phyloP scores from a whole-genome alignment of 2,113 vertebrate species.

The Elephas maximus region DNA sequence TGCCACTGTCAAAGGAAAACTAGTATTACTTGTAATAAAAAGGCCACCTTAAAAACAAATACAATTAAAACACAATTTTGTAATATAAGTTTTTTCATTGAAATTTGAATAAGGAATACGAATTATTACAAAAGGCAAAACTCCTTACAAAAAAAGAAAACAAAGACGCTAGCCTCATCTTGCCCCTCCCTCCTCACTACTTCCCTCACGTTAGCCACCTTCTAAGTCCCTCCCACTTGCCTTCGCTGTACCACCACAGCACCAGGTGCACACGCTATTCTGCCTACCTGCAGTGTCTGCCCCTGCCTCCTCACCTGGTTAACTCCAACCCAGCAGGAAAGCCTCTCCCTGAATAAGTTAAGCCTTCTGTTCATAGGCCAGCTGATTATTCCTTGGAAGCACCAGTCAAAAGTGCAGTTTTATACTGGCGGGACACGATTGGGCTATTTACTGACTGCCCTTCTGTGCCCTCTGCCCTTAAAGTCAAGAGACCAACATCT shows the following conservation, averaged over 20 bases:
- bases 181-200: background rate
- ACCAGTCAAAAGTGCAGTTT: background rate
- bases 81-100: background rate
- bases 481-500: background rate
- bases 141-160: background rate
- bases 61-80: too few relatives aligned
- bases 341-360: background rate
- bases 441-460: background rate
- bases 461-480: background rate
- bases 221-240: background rate
- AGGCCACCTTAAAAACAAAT: too few relatives aligned
- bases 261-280: background rate
- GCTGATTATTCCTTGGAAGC: background rate
- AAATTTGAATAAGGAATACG: slow-evolving; percentile 13
- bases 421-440: background rate
- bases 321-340: background rate
- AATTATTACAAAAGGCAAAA: background rate
- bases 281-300: background rate
- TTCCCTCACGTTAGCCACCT: background rate
- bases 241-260: background rate
- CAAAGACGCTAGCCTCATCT: background rate
- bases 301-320: background rate
- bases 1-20: too few relatives aligned
- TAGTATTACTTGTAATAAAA: too few relatives aligned
- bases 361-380: background rate